Evolutionary conservation across 2,113 vertebrate species (phyloP).

Genomic region (Oryzias curvinotus): DNA sequence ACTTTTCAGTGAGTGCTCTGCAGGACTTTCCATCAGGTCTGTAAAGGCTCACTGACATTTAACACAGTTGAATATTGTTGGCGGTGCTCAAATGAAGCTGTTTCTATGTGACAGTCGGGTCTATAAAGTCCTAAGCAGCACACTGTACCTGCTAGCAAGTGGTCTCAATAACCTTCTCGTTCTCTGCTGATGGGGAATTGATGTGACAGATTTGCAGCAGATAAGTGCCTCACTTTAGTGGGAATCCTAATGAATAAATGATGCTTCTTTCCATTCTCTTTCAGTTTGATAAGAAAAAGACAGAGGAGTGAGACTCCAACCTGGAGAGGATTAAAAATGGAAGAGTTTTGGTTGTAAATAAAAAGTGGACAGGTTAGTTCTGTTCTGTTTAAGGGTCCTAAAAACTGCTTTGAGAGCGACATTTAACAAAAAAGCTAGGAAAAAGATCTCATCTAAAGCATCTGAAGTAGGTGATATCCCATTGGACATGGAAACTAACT

Average conservation of each 20-base stretch:
- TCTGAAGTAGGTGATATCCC: too few species aligned
- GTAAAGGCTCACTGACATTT: conserved; percentile 43
- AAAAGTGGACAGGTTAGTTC: too few species aligned
- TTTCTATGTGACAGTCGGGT: conserved; percentile 13
- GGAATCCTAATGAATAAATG: conserved; percentile 56
- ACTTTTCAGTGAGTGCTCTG: conserved; percentile 14
- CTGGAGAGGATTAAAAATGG: neutral
- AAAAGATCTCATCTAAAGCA: too few species aligned
- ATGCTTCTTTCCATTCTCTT: conserved; percentile 46
- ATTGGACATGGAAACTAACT: too few species aligned
- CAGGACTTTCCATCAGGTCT: conserved; percentile 23
- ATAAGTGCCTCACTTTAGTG: conserved; percentile 53
- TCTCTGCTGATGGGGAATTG: conserved; percentile 49
- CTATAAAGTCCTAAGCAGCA: conserved; percentile 8
- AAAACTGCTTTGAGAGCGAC: too few species aligned
- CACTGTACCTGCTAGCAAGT: conserved; percentile 15
- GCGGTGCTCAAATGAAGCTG: conserved; percentile 26
- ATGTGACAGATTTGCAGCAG: conserved; percentile 54
- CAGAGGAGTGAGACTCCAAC: conserved; percentile 3
- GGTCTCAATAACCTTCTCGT: conserved; percentile 22
- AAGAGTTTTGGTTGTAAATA: neutral
- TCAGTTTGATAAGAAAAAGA: conserved; percentile 19
- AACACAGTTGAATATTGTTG: conserved; percentile 35
- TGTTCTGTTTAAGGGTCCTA: too few species aligned
- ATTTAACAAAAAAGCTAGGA: too few species aligned